Evolutionary conservation across 2,113 vertebrate genomes (phyloP), one percentile per base, ranked within the genome.

Genomic region (Syrmaticus mikado): DNA sequence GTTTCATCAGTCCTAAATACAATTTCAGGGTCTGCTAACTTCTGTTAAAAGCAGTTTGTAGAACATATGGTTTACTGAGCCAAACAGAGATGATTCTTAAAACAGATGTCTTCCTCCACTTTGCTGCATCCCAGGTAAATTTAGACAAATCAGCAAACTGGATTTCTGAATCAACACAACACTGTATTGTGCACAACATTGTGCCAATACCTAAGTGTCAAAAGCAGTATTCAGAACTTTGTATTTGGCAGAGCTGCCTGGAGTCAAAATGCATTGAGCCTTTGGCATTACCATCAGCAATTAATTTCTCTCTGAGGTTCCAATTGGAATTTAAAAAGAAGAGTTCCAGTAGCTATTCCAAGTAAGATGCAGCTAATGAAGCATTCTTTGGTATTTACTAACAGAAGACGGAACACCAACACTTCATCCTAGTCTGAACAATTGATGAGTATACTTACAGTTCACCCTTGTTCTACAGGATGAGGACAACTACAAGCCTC

Each of bases 11-110:
- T 17, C 16, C 71, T 10, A 30, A 71, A 67, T 14, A 3, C 2
- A 18, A 75, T 73, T 50, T 67, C 38, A 48, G 38, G 32, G 28
- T 45, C n/a, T 27, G 27, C 12, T 11, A 85, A 8, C 13, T 78
- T 87, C 53, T 57, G 38, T 64, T 32, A 55, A 78, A 73, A 65
- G 13, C 62, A 13, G 13, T 25, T 64, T 28, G 21, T 30, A 36
- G 24, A 53, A 24, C 20, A 53, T 1, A 1, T 0, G 1, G 27
- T n/a, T 77, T 36, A 81, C 2, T 41, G 24, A 70, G 72, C 8
- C 24, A 81, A 77, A 55, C n/a, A 45, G 45, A 40, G 5, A 22
- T 8, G 0, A 25, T 34, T 65, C 55, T 85, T 45, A 14, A 76
- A 83, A 40, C 0, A 0, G 3, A 57, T 45, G 62, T 72, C 8